These are phyloP conservation scores for Petrolisthes cinctipes DNA, from an alignment of 2,888 invertebrate species.

Conservation along the genomic window DNA sequence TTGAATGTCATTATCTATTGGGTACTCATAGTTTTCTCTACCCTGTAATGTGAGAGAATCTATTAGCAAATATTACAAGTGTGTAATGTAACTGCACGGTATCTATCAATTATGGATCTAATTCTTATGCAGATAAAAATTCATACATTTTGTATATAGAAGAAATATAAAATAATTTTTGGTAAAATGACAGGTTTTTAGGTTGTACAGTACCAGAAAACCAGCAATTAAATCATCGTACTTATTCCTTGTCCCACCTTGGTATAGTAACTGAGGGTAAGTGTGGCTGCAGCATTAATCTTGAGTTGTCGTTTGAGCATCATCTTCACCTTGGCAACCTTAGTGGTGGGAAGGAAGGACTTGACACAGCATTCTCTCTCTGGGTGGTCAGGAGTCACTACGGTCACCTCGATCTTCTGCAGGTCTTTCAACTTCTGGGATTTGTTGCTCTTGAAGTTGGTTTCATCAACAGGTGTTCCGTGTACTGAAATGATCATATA, in stretches of 20 bases:
- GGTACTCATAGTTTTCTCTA: slow-evolving; percentile 36
- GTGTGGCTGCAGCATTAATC: slow-evolving; percentile 27
- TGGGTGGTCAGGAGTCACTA: slow-evolving; percentile 27
- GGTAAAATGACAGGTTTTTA: background rate
- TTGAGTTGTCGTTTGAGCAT: slow-evolving; percentile 60
- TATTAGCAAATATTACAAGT: background rate
- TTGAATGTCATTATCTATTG: slow-evolving; percentile 53
- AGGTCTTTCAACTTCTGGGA: slow-evolving; percentile 50
- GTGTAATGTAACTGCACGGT: background rate
- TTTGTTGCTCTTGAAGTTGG: slow-evolving; percentile 24
- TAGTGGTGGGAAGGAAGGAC: slow-evolving; percentile 38
- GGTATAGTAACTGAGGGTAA: slow-evolving; percentile 35
- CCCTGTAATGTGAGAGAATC: slow-evolving; percentile 31
- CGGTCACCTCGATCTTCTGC: slow-evolving; percentile 43
- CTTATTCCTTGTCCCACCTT: slow-evolving; percentile 10
- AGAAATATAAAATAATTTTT: background rate
- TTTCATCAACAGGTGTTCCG: slow-evolving; percentile 51
- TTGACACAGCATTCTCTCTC: slow-evolving; percentile 13
- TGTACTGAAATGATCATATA: slow-evolving; percentile 21
- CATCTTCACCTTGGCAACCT: slow-evolving; percentile 59
- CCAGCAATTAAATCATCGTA: too few relatives aligned
- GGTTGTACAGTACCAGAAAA: background rate
- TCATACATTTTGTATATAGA: background rate
- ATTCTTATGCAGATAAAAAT: background rate
- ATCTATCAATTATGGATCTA: background rate